Evolutionary conservation across 64 coral and sea anemone species (phyloP), one percentile per base, ranked within the genome.

Genomic region (Dendrophyllia cribrosa): DNA sequence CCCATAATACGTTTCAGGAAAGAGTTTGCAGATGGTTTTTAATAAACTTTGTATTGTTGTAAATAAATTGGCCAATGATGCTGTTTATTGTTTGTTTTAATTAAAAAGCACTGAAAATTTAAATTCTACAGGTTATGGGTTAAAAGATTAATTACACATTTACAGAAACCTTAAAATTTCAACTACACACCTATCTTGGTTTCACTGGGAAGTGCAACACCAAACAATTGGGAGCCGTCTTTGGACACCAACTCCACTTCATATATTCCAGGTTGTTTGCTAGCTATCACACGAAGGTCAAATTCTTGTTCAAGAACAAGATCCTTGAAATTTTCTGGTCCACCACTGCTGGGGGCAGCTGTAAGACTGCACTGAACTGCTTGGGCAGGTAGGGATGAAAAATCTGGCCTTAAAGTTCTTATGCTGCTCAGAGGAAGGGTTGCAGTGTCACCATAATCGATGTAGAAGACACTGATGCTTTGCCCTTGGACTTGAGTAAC

Each of bases 221-320:
- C 61, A 84, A 84, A 84, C 58, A 68, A 48, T 46, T 23, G 51
- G 9, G 46, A 51, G 0, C 80, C 80, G 48, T 76, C 93, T 62
- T 95, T 49, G 66, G 68, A 80, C 14, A 72, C 11, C 71, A 95
- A 50, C 46, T 88, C 90, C 3, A 96, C 95, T 16, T 88, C 86
- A 61, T 87, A 96, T 55, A 46, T 82, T 3, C 74, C 87, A 72
- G 48, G 20, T 22, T 74, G 52, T 47, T 90, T 19, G 51, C 69
- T 75, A 47, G 52, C 72, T 16, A 85, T 20, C 12, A 63, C 79
- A n/a, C 78, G 72, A 12, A 48, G 56, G 21, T 86, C 24, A 78
- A 86, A 84, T 66, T 86, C 83, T 21, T 93, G 72, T 69, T 84
- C 83, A n/a, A 87, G 67, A 13, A 87, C 61, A 78, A 87, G 61